Evolutionary conservation across 2,797 vertebrate species (phyloP).

Genomic region (Clarias fuscus): DNA sequence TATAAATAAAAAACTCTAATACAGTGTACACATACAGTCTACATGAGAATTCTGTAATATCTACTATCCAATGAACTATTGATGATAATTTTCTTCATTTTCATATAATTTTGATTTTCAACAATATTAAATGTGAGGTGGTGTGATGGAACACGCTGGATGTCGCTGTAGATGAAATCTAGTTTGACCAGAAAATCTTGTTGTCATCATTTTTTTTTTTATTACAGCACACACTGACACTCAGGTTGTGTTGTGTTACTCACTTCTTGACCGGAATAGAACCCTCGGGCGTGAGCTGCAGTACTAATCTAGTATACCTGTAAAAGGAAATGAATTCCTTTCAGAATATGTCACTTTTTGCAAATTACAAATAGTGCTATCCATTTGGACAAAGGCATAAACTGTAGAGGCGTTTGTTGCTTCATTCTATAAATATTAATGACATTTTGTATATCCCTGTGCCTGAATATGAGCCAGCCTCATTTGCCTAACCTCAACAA

Average conservation of each 20-base stretch:
- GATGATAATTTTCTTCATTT: background rate
- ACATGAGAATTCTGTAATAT: background rate
- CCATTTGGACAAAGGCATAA: background rate
- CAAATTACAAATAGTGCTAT: background rate
- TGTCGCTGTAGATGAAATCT: background rate
- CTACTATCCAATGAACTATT: background rate
- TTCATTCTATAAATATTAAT: slow-evolving; percentile 24
- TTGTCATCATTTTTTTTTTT: no score
- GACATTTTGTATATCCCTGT: slow-evolving; percentile 20
- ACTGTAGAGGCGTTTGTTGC: slow-evolving; percentile 20
- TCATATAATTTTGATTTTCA: background rate
- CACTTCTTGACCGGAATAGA: slow-evolving; percentile 98
- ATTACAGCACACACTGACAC: background rate
- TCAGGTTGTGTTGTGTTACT: slow-evolving; percentile 62
- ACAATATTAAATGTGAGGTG: background rate
- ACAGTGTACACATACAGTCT: background rate
- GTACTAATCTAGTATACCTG: slow-evolving; percentile 86
- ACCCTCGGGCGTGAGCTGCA: slow-evolving; percentile 93
- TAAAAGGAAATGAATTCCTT: slow-evolving; percentile 55
- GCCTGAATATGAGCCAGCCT: slow-evolving; percentile 26
- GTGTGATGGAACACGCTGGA: background rate
- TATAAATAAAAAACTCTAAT: background rate
- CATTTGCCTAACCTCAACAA: slow-evolving; percentile 43
- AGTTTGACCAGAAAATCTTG: background rate
- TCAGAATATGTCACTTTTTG: background rate